phyloP scores from a whole-genome alignment of 2,888 invertebrate species.

The Icerya purchasi region DNA sequence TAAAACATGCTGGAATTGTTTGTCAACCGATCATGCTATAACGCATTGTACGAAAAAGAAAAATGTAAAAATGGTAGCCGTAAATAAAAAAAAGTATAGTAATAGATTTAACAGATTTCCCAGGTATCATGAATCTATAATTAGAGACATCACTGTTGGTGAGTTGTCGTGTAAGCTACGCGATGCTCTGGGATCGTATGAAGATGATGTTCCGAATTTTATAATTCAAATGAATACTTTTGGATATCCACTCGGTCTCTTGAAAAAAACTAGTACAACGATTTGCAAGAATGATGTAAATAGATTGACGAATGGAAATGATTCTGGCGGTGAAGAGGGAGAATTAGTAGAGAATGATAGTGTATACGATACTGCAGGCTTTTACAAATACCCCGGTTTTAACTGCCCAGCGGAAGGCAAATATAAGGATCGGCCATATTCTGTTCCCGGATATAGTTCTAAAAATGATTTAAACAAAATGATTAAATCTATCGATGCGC shows the following conservation, averaged over 20 bases:
- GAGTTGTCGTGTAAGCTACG: not conserved
- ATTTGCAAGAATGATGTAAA: not conserved
- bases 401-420: not conserved
- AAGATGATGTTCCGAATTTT: not conserved
- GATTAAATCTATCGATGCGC: not conserved
- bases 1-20: not conserved
- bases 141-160: not conserved
- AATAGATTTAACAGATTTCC: too few relatives aligned
- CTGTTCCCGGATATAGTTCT: not conserved
- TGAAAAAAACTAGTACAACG: not conserved
- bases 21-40: not conserved
- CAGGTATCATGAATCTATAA: not conserved
- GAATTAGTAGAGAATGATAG: not conserved
- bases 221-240: not conserved
- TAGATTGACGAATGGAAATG: not conserved
- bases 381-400: not conserved
- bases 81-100: not conserved
- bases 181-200: not conserved
- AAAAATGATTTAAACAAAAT: not conserved
- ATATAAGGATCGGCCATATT: not conserved
- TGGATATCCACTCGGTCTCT: not conserved
- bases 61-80: not conserved
- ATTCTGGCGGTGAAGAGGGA: not conserved
- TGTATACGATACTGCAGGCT: not conserved
- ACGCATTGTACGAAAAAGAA: not conserved